Conservation (phyloP, 2,888 invertebrate species). For the Petrophora chlorosata region DNA sequence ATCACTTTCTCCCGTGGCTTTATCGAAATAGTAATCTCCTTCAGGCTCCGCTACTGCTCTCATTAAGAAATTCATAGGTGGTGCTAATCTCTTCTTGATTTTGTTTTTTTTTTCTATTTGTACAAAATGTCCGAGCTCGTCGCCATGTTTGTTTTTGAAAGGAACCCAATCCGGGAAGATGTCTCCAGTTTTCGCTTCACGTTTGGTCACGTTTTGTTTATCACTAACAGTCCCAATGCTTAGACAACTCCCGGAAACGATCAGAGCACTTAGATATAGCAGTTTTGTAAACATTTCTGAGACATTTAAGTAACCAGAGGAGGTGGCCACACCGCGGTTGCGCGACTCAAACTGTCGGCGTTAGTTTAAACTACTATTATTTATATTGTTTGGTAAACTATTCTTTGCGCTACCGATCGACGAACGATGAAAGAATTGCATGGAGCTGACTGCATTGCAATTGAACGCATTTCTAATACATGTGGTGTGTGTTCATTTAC, state of each 20-base stretch:
- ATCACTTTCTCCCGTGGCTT: slow-evolving; percentile 61
- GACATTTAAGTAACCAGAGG: slow-evolving; percentile 37
- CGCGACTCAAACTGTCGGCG: slow-evolving; percentile 67
- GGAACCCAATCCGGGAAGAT: slow-evolving; percentile 78
- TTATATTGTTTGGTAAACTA: slow-evolving; percentile 80
- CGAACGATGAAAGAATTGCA: slow-evolving; percentile 47
- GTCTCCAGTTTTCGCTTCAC: slow-evolving; percentile 53
- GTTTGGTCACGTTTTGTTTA: slow-evolving; percentile 61
- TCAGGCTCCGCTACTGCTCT: slow-evolving; percentile 64
- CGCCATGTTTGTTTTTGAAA: slow-evolving; percentile 72
- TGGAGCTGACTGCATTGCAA: slow-evolving; percentile 46
- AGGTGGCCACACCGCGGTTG: slow-evolving; percentile 54
- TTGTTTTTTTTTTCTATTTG: slow-evolving; percentile 57
- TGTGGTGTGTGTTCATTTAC: no score
- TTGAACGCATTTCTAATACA: background rate
- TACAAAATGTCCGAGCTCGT: slow-evolving; percentile 67
- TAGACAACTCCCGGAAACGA: slow-evolving; percentile 44
- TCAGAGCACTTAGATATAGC: slow-evolving; percentile 38
- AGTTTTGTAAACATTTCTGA: slow-evolving; percentile 43
- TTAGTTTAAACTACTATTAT: slow-evolving; percentile 69
- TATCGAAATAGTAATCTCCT: slow-evolving; percentile 64
- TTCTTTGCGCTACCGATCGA: slow-evolving; percentile 58
- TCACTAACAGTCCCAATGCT: slow-evolving; percentile 63
- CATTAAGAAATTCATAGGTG: slow-evolving; percentile 63
- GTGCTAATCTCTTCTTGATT: slow-evolving; percentile 70